A percentile compares a stretch with the other conserved stretches of the same genome.
These are phyloP conservation scores for Sphenopsis melanotis DNA, from an alignment of 2,797 vertebrate species.

Conservation along the genomic window DNA sequence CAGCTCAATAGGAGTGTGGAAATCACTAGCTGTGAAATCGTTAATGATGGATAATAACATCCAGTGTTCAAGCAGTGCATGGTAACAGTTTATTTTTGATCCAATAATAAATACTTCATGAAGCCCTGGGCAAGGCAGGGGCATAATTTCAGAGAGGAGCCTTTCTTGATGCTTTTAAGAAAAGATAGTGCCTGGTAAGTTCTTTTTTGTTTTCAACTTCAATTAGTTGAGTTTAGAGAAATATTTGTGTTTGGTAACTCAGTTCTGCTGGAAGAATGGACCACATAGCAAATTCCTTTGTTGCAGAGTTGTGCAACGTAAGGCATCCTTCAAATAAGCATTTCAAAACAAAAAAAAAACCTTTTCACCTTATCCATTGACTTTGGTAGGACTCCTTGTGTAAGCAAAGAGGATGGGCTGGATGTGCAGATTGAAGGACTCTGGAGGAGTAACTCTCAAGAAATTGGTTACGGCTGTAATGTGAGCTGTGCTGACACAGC, in stretches of 20 bases:
- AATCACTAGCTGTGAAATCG: neutral
- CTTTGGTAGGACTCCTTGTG: neutral
- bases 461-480: constrained; percentile 9
- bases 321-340: neutral
- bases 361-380: constrained; percentile 7
- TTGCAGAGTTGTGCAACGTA: neutral
- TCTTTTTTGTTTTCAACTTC: no score
- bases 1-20: neutral
- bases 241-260: neutral
- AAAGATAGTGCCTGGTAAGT: neutral
- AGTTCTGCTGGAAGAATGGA: neutral
- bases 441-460: neutral
- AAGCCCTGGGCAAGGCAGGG: neutral
- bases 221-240: neutral
- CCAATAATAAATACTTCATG: neutral
- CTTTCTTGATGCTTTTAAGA: neutral
- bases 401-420: neutral
- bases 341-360: neutral
- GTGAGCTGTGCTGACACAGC: constrained; percentile 20
- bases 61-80: neutral
- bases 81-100: neutral
- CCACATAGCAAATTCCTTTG: neutral
- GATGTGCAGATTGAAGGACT: constrained; percentile 1
- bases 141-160: neutral
- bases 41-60: constrained; percentile 13